phyloP scores from a whole-genome alignment of 1,140 invertebrate species.

The Alviniconcha marisindica region DNA sequence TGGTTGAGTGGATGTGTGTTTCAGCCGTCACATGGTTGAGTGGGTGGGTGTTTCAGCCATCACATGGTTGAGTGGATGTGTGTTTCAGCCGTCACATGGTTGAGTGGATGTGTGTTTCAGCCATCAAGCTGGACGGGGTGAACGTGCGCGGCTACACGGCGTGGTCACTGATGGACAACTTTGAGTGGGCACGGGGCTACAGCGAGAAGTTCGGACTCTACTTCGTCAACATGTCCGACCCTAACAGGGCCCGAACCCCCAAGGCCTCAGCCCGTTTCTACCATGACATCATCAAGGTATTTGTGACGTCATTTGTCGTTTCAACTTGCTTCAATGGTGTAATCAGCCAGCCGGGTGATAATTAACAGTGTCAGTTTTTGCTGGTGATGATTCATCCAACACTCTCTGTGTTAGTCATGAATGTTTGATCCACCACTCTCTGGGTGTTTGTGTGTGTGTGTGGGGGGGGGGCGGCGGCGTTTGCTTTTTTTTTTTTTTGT shows the following conservation, averaged over 20 bases:
- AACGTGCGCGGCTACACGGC: constrained; percentile 83
- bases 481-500: neutral
- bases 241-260: constrained; percentile 81
- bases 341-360: no score
- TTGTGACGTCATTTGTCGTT: no score
- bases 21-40: no score
- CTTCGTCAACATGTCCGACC: constrained; percentile 83
- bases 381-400: constrained; percentile 14
- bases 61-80: no score
- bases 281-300: constrained; percentile 53
- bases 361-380: no score
- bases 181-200: constrained; percentile 83
- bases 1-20: no score
- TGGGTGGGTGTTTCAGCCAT: no score
- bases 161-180: constrained; percentile 89
- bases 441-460: neutral
- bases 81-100: no score
- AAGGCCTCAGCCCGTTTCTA: constrained; percentile 81
- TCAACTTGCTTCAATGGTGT: no score
- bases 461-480: neutral
- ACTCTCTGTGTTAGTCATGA: neutral
- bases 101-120: constrained; percentile 47
- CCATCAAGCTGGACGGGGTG: constrained; percentile 79
- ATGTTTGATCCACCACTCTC: neutral
- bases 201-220: constrained; percentile 84